Evolutionary conservation across 2,797 vertebrate species (phyloP).

Genomic region (Phrynocephalus forsythii): DNA sequence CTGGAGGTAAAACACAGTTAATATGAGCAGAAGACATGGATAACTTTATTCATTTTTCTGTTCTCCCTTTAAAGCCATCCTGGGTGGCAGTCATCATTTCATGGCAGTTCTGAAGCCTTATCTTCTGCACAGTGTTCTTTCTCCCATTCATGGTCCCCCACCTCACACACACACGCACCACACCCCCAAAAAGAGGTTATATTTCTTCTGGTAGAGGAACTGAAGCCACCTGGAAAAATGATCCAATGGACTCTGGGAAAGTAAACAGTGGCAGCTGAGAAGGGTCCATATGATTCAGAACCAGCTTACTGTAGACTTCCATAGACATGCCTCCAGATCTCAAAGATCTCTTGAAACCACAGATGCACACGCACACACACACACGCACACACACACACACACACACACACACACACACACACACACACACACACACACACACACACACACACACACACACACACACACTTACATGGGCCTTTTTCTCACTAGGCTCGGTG

Average conservation of each 20-base stretch:
- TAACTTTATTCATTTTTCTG: not conserved
- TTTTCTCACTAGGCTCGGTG: not conserved
- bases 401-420: not conserved
- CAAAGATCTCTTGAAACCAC: not conserved
- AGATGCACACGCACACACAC: not conserved
- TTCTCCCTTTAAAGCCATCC: not conserved
- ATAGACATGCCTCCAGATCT: not conserved
- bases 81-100: not conserved
- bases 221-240: not conserved
- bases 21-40: not conserved
- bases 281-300: not conserved
- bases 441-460: not conserved
- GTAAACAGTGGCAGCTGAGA: not conserved
- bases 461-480: not conserved
- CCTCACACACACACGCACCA: no score
- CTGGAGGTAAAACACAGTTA: not conserved
- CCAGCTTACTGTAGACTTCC: not conserved
- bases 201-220: not conserved
- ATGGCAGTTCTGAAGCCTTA: not conserved
- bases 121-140: no score
- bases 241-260: not conserved
- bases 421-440: not conserved
- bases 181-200: not conserved
- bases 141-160: no score
- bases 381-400: not conserved